These are phyloP conservation scores for Kradibia gibbosae DNA, from an alignment of 1,140 invertebrate species.

Conservation along the genomic window DNA sequence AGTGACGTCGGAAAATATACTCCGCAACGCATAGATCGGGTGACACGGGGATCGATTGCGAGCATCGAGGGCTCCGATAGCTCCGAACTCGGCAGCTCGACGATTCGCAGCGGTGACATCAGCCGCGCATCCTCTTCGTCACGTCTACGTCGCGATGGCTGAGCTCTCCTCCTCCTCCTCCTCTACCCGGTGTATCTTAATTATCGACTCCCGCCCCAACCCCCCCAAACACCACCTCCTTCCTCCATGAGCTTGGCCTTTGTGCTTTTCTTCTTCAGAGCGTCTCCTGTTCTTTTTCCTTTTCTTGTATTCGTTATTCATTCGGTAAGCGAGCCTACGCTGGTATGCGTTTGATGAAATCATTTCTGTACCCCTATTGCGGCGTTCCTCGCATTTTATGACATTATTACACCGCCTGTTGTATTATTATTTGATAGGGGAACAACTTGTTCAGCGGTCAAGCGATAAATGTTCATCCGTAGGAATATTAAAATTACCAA, in stretches of 20 bases:
- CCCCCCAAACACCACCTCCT: too few relatives aligned
- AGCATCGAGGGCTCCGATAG: background rate
- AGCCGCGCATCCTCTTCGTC: background rate
- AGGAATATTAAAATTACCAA: too few relatives aligned
- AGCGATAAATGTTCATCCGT: too few relatives aligned
- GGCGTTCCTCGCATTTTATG: background rate
- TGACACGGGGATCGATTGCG: conserved; percentile 9
- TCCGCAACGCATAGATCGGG: background rate
- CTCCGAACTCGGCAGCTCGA: too few relatives aligned
- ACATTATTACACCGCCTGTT: background rate
- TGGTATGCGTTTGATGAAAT: background rate
- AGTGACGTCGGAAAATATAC: too few relatives aligned
- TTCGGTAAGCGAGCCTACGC: background rate
- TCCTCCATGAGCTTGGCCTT: background rate
- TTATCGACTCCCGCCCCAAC: too few relatives aligned
- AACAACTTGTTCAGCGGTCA: background rate
- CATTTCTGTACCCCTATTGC: background rate
- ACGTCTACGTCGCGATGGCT: too few relatives aligned
- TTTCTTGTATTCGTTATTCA: background rate
- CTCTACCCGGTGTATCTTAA: too few relatives aligned
- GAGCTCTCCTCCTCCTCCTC: too few relatives aligned
- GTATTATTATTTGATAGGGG: background rate
- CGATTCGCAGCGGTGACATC: conserved; percentile 18
- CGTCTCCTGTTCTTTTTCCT: background rate
- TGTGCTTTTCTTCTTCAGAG: background rate